Conservation (phyloP, 2,888 invertebrate species). For the Protonemura montana region DNA sequence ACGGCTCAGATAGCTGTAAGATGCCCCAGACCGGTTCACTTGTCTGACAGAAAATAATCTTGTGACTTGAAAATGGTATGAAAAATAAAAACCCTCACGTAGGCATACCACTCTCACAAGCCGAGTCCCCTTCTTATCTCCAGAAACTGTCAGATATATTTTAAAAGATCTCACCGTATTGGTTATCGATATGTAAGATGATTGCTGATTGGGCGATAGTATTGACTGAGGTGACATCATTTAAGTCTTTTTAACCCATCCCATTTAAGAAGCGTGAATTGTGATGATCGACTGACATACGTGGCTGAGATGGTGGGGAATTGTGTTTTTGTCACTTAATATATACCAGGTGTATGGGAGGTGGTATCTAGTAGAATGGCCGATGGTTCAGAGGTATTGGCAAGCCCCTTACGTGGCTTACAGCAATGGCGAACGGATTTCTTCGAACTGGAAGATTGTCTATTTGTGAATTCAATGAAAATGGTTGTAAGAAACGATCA, state of each 20-base stretch:
- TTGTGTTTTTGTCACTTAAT: too few relatives aligned
- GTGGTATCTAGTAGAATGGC: background rate
- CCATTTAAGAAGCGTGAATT: background rate
- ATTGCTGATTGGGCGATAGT: background rate
- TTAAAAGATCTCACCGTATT: background rate
- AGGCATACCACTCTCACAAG: background rate
- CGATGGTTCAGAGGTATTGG: background rate
- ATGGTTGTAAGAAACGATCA: too few relatives aligned
- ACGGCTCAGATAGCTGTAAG: background rate
- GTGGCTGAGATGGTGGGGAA: background rate
- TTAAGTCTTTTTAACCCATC: background rate
- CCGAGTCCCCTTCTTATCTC: background rate
- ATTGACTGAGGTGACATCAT: constrained; percentile 4
- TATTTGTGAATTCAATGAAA: background rate
- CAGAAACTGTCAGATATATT: background rate
- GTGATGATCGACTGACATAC: background rate
- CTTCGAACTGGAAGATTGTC: background rate
- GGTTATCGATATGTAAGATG: background rate
- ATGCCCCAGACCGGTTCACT: background rate
- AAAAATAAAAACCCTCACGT: background rate
- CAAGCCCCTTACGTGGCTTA: background rate
- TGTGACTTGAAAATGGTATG: background rate
- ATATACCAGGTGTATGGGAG: background rate
- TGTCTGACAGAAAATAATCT: background rate
- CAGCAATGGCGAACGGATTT: background rate